These are phyloP conservation scores for Hippocampus abdominalis DNA, from an alignment of 2,113 vertebrate species.

Conservation along the genomic window DNA sequence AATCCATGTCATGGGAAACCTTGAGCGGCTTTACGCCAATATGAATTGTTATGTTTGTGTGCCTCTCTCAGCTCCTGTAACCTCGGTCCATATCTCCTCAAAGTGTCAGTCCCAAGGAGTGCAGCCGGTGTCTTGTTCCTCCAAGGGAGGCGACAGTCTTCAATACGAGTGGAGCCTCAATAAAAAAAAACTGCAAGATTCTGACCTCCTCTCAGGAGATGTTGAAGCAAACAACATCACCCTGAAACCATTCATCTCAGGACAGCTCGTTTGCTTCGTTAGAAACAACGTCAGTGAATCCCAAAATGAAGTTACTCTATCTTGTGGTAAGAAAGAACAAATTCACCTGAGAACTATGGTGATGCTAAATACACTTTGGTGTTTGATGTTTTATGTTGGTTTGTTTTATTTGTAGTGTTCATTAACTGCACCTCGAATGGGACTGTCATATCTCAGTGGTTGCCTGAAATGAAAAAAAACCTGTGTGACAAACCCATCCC, in stretches of 20 bases:
- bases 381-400: background rate
- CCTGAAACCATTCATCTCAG: conserved; percentile 41
- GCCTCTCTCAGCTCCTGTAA: conserved; percentile 49
- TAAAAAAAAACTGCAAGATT: conserved; percentile 14
- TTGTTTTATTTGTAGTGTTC: conserved; percentile 24
- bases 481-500: conserved; percentile 7
- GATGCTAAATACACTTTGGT: background rate
- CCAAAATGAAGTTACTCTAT: fast-evolving
- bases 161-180: conserved; percentile 55
- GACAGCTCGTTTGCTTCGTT: conserved; percentile 44
- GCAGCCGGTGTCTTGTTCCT: conserved; percentile 42
- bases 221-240: conserved; percentile 20
- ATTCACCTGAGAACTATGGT: background rate
- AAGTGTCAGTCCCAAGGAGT: conserved; percentile 45
- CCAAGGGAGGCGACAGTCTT: conserved; percentile 39
- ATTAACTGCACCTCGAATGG: conserved; percentile 48
- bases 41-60: background rate
- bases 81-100: conserved; percentile 24
- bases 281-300: conserved; percentile 38
- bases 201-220: conserved; percentile 22
- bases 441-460: conserved; percentile 40
- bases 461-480: conserved; percentile 21
- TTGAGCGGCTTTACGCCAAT: background rate
- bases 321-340: conserved; percentile 48
- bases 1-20: too few relatives aligned